Conservation (phyloP, 2,113 vertebrate genomes). For the Hippocampus comes region DNA sequence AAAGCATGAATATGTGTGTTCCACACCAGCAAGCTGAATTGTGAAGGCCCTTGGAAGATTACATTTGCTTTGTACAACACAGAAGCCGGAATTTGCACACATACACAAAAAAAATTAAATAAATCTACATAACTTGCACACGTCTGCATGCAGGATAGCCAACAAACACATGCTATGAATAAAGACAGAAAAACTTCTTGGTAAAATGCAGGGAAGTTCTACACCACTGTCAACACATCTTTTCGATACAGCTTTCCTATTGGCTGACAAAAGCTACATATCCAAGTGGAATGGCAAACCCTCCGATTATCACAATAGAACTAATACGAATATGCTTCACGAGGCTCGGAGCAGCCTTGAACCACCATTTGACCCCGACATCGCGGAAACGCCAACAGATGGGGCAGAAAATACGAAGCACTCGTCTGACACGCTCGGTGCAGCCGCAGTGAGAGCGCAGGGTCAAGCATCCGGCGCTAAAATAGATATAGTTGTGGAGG, state of each 20-base stretch:
- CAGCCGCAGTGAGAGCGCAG: conserved; percentile 15
- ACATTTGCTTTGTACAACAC: no score
- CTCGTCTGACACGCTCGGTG: conserved; percentile 8
- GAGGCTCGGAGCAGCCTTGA: conserved; percentile 1
- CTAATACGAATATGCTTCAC: neutral
- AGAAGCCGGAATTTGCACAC: no score
- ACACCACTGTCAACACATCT: neutral
- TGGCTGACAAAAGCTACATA: neutral
- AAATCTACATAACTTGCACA: no score
- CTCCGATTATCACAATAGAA: neutral
- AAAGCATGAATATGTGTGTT: no score
- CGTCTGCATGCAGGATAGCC: no score
- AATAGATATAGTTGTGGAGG: conserved; percentile 9
- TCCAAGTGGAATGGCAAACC: neutral
- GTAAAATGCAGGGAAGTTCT: neutral
- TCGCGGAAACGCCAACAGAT: conserved; percentile 9
- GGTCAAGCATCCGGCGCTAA: conserved; percentile 20
- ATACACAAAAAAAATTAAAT: no score
- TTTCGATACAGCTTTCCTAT: neutral
- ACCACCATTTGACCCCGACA: conserved; percentile 17
- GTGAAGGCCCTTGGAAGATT: no score
- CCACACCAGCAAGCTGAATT: no score
- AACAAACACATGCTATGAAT: neutral
- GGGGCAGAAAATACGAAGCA: conserved; percentile 10
- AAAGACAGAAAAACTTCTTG: neutral